These are phyloP conservation scores for Mus spretus DNA, from an alignment of 2,797 vertebrate species.

Conservation along the genomic window DNA sequence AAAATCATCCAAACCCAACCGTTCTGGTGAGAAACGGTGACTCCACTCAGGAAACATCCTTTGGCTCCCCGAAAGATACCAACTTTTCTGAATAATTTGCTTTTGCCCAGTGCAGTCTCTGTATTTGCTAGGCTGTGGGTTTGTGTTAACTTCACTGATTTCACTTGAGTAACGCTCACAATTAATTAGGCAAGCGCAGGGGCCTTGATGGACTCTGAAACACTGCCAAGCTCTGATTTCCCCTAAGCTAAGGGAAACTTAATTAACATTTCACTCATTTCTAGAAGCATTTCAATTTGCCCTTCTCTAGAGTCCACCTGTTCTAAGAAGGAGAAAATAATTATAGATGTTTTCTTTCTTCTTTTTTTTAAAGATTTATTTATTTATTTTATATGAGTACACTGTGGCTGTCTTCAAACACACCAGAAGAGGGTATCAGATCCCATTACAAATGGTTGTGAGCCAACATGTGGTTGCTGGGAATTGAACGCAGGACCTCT, in stretches of 20 bases:
- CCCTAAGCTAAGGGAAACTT: conserved; percentile 61
- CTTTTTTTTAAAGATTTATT: too few relatives aligned
- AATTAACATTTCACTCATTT: conserved; percentile 73
- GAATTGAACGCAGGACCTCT: too few relatives aligned
- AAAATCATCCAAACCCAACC: conserved; percentile 62
- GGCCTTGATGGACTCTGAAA: conserved; percentile 60
- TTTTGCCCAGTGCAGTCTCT: conserved; percentile 6
- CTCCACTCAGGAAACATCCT: conserved; percentile 11
- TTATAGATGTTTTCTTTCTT: background rate
- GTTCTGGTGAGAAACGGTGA: conserved; percentile 41
- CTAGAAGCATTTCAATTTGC: conserved; percentile 63
- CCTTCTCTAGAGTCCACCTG: conserved; percentile 50
- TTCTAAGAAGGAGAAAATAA: conserved; percentile 6
- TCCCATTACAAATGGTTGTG: too few relatives aligned
- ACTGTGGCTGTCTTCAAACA: too few relatives aligned
- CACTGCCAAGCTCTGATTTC: conserved; percentile 57
- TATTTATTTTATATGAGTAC: too few relatives aligned
- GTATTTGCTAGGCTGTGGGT: conserved; percentile 45
- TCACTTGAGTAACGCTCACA: conserved; percentile 66
- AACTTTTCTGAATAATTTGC: background rate
- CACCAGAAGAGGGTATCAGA: too few relatives aligned
- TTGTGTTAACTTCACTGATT: conserved; percentile 60
- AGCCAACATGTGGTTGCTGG: too few relatives aligned
- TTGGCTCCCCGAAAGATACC: conserved; percentile 5
- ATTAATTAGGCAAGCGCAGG: conserved; percentile 50